Conservation (phyloP, 2,888 invertebrate genomes). For the Beris morrisii region DNA sequence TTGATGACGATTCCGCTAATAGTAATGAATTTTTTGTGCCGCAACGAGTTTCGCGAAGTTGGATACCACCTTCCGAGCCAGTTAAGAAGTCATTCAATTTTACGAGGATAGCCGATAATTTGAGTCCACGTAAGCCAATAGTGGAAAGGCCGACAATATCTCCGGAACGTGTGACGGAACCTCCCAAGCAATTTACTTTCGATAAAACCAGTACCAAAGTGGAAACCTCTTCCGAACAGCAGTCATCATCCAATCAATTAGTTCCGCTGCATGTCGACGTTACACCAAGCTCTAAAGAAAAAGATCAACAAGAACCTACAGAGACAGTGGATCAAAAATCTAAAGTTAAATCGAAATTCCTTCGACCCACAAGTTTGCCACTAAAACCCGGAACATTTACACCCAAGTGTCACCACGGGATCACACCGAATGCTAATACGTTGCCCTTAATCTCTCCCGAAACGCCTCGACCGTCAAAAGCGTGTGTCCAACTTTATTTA, state of each 20-base stretch:
- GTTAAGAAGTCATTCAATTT: constrained; percentile 53
- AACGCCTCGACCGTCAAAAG: constrained; percentile 86
- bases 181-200: constrained; percentile 49
- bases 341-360: constrained; percentile 62
- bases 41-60: constrained; percentile 31
- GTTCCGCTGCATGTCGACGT: constrained; percentile 51
- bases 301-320: constrained; percentile 2
- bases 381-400: constrained; percentile 82
- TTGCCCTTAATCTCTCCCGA: constrained; percentile 86
- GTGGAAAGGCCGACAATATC: constrained; percentile 29
- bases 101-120: constrained; percentile 54
- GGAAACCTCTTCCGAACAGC: constrained; percentile 45
- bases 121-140: constrained; percentile 46
- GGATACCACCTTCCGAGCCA: constrained; percentile 29
- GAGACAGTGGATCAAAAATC: constrained; percentile 38
- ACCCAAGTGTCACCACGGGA: constrained; percentile 78
- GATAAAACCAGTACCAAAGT: constrained; percentile 41
- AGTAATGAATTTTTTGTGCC: constrained; percentile 5
- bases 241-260: constrained; percentile 13
- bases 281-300: constrained; percentile 26
- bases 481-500: constrained; percentile 84
- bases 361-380: constrained; percentile 80
- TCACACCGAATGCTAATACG: constrained; percentile 80
- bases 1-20: constrained; percentile 27
- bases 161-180: constrained; percentile 46